Base-by-base conservation (phyloP, 1,140 invertebrate genomes). In the Lasaia peninsularis region DNA sequence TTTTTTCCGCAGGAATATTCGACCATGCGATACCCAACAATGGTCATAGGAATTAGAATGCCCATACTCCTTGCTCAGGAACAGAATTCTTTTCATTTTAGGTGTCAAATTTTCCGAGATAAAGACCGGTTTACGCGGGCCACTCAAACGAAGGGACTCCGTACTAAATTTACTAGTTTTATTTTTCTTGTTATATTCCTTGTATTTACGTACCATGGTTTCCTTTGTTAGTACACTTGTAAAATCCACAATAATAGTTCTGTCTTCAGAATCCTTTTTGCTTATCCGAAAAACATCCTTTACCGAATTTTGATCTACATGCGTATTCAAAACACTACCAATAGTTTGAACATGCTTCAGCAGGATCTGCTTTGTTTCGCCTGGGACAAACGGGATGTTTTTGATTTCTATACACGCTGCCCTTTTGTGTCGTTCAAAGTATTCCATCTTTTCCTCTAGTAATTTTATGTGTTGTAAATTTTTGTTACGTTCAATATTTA, bases 1-100 rank as follows among this genome's bases (percentile, higher is more conserved):
- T 16, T 40, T 60, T 60, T 68, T 56, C 1, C 62, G 52, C 5
- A 68, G 28, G 24, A 65, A 68, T 14, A 65, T 62, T 34, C 52
- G 60, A 6, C 66, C 60, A 32, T 68, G 48, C 12, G 56, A 12
- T 40, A 56, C 37, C 66, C 66, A 68, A 21, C 59, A 68, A 48
- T 56, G 60, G 5, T 61, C 51, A 52, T 56, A 69, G 1, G 24
- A 24, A 18, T 65, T 58, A 6, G 40, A 33, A 3, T 51, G 58
- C 2, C 56, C 53, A 11, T 44, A 63, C 24, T 65, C 55, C 11
- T 61, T 62, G 5, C 54, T 28, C 18, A 63, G 21, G 44, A 58
- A 69, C 40, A 60, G 60, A 14, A 69, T 8, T 18, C 55, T 49
- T 33, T 69, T 68, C 49, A 53, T 62, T 33, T 59, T 52, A 1